Evolutionary conservation across 1,140 invertebrate species (phyloP).

Genomic region (Diploscapter pachys): DNA sequence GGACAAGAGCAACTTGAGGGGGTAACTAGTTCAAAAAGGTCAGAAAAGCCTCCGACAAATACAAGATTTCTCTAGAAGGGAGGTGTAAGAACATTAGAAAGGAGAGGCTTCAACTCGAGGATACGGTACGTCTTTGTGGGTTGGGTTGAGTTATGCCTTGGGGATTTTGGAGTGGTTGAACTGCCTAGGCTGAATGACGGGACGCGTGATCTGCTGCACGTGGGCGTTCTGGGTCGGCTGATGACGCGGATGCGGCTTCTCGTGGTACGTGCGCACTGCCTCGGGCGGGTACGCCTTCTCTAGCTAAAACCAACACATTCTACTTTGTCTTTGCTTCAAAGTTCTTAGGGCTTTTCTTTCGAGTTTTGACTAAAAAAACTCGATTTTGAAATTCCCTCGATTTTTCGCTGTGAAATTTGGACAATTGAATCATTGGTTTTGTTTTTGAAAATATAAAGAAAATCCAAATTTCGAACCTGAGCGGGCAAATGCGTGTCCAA

Average conservation of each 20-base stretch:
- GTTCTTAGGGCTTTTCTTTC: background rate
- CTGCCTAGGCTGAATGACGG: slow-evolving; percentile 25
- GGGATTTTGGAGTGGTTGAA: background rate
- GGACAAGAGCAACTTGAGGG: too few species aligned
- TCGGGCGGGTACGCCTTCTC: slow-evolving; percentile 21
- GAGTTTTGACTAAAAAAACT: background rate
- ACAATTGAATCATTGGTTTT: background rate
- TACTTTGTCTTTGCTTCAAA: background rate
- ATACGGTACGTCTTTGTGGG: too few species aligned
- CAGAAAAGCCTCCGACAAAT: background rate
- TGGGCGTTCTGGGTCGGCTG: slow-evolving; percentile 11
- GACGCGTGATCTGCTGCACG: slow-evolving; percentile 15
- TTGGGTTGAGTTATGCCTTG: too few species aligned
- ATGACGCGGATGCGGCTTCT: slow-evolving; percentile 19
- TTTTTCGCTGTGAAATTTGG: background rate
- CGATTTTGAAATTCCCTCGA: background rate
- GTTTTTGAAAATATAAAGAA: background rate
- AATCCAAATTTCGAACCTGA: slow-evolving; percentile 1
- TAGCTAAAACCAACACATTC: slow-evolving; percentile 15
- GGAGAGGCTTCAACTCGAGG: background rate
- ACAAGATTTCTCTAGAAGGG: background rate
- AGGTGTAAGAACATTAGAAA: background rate
- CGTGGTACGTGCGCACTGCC: slow-evolving; percentile 17
- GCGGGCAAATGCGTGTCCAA: slow-evolving; percentile 11
- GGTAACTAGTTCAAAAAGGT: too few species aligned